Conservation (phyloP, 2,888 invertebrate species). For the Nycteola revayana region DNA sequence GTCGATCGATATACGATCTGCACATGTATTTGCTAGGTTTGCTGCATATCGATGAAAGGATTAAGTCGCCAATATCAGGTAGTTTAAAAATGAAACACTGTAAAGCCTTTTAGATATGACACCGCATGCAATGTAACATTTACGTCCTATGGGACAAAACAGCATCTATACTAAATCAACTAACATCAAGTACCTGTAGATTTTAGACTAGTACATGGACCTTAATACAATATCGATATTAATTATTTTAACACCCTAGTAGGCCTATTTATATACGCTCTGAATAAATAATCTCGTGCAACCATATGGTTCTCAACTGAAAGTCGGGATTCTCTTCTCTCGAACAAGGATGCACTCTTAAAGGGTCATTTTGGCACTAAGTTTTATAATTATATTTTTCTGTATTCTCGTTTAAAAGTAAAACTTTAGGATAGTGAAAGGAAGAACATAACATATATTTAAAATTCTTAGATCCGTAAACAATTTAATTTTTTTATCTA, state of each 20-base stretch:
- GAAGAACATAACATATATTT: constrained; percentile 13
- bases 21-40: no score
- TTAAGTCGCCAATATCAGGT: no score
- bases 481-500: constrained; percentile 12
- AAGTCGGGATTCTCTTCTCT: not conserved
- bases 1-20: no score
- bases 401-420: not conserved
- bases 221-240: constrained; percentile 49
- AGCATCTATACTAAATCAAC: constrained; percentile 59
- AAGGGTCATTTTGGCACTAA: constrained; percentile 37
- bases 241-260: constrained; percentile 47
- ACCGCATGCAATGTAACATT: constrained; percentile 46
- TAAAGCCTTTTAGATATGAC: constrained; percentile 34
- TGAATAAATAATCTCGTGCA: constrained; percentile 21
- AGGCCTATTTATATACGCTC: constrained; percentile 57
- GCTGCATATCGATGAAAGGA: no score
- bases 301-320: constrained; percentile 2
- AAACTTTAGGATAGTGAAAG: constrained; percentile 4
- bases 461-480: no score
- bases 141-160: constrained; percentile 48
- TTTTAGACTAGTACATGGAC: constrained; percentile 60
- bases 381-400: constrained; percentile 14
- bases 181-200: constrained; percentile 70
- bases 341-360: constrained; percentile 22
- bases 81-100: constrained; percentile 9